phyloP scores from a whole-genome alignment of 2,797 vertebrate genomes.

The Cyclopterus lumpus region DNA sequence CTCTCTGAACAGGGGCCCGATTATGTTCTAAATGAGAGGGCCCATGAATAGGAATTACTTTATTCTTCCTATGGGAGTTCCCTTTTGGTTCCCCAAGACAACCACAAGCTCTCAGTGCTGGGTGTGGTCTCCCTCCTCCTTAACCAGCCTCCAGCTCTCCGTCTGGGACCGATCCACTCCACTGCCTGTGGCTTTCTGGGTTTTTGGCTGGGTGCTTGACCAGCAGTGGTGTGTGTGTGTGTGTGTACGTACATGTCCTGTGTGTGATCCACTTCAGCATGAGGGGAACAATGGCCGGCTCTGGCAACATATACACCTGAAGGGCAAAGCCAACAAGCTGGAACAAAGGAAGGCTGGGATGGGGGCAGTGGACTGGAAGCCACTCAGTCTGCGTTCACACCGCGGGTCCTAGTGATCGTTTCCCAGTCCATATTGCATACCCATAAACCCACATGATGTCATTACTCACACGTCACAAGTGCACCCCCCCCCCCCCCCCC shows the following conservation, averaged over 20 bases:
- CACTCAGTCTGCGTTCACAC: not conserved
- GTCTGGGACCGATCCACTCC: constrained; percentile 35
- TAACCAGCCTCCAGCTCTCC: constrained; percentile 27
- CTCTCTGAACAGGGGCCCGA: constrained; percentile 20
- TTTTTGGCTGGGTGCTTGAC: constrained; percentile 34
- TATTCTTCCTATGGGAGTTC: constrained; percentile 71
- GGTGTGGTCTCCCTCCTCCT: constrained; percentile 59
- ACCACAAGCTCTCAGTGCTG: constrained; percentile 45
- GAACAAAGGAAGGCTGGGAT: constrained; percentile 31
- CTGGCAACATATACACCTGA: constrained; percentile 55
- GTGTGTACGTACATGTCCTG: constrained; percentile 3
- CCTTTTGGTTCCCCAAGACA: constrained; percentile 42
- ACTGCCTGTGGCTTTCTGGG: constrained; percentile 50
- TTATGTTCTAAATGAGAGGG: constrained; percentile 28
- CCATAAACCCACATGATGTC: not conserved
- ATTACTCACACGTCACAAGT: not conserved
- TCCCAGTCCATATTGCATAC: constrained; percentile 12
- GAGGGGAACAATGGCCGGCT: constrained; percentile 57
- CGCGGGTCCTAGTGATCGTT: not conserved
- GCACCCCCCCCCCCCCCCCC: not conserved
- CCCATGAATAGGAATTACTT: constrained; percentile 62
- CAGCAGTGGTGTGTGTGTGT: constrained; percentile 18
- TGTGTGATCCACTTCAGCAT: constrained; percentile 6
- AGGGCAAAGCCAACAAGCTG: constrained; percentile 44
- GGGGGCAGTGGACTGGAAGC: constrained; percentile 17